These are phyloP conservation scores for Gnathonemus echidnorhynchus DNA, from an alignment of 2,113 vertebrate genomes.

Conservation along the genomic window DNA sequence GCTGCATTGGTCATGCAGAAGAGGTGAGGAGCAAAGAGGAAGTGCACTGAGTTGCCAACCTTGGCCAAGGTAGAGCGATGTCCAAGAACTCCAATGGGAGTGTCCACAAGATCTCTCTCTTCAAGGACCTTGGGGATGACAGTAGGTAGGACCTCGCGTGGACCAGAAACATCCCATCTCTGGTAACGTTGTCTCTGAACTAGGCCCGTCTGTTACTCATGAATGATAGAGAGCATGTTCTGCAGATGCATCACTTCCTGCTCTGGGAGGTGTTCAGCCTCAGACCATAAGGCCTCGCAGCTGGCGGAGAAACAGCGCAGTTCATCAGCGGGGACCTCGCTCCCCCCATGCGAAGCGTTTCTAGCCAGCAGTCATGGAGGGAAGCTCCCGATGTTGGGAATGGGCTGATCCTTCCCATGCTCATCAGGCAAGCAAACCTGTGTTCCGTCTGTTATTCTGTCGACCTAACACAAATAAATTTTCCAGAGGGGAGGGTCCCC, in stretches of 20 bases:
- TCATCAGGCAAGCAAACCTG: neutral
- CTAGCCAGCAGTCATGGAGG: neutral
- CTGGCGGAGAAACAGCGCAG: neutral
- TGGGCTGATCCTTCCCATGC: neutral
- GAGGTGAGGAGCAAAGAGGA: neutral
- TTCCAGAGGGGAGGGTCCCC: neutral
- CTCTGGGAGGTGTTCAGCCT: neutral
- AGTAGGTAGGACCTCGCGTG: neutral
- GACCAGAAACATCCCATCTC: neutral
- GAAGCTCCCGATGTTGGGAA: neutral
- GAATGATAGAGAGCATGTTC: neutral
- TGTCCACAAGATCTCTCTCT: neutral
- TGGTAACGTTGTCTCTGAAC: neutral
- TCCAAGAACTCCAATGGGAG: neutral
- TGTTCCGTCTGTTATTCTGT: neutral
- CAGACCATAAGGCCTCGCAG: neutral
- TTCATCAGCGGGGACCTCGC: neutral
- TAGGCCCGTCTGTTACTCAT: neutral
- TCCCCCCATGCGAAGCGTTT: neutral
- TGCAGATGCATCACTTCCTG: neutral
- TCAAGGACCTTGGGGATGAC: neutral
- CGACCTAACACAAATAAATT: neutral
- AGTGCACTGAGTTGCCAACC: neutral
- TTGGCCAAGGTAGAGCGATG: neutral
- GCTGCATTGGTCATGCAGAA: neutral